These are phyloP conservation scores for Avahi laniger DNA, from an alignment of 2,797 vertebrate species.

Conservation along the genomic window DNA sequence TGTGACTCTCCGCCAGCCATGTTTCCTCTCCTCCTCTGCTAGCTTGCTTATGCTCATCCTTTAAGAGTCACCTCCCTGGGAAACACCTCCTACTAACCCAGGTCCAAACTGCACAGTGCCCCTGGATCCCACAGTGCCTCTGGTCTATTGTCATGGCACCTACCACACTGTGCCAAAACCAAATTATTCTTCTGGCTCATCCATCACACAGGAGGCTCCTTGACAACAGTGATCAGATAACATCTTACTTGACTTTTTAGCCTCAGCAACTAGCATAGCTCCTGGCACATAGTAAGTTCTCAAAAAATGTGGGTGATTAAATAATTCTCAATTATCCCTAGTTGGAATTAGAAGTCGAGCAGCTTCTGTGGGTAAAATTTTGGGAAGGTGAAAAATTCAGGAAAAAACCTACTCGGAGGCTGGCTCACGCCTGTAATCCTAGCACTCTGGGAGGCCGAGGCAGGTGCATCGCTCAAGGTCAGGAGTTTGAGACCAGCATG, in stretches of 20 bases:
- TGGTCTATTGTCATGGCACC: accelerated
- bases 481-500: too few relatives aligned
- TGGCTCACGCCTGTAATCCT: too few relatives aligned
- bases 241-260: background rate
- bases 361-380: background rate
- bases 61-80: background rate
- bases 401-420: background rate
- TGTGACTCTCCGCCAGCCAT: accelerated
- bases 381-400: background rate
- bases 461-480: too few relatives aligned
- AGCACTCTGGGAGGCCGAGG: too few relatives aligned
- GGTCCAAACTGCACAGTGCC: accelerated
- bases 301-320: background rate
- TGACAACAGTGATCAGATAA: background rate
- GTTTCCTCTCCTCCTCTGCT: background rate
- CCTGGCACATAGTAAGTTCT: background rate
- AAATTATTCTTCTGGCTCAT: background rate
- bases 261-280: background rate
- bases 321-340: background rate
- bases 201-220: background rate
- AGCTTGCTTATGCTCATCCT: background rate
- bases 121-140: accelerated
- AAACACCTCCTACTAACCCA: background rate
- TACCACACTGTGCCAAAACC: background rate
- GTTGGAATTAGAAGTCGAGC: background rate